Percentiles rank a stretch among this genome's conserved stretches.
Evolutionary conservation across 2,797 vertebrate species (phyloP).

Genomic region (Lithobates pipiens): DNA sequence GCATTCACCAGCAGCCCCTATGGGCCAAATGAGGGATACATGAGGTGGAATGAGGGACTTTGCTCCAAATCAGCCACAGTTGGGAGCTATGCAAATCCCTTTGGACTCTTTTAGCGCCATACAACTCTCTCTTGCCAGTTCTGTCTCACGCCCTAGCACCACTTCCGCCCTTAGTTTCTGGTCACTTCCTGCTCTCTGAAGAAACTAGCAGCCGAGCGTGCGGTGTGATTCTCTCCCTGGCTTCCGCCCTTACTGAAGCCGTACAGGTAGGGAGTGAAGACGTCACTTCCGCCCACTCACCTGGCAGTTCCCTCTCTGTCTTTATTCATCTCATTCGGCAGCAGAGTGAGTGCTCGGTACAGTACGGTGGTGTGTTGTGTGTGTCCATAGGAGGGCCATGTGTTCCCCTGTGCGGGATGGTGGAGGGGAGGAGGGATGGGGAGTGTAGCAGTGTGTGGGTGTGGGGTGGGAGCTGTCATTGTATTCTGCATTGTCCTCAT

Average conservation of each 20-base stretch:
- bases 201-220: neutral
- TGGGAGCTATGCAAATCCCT: too few species aligned
- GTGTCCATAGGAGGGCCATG: neutral
- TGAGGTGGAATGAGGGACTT: too few species aligned
- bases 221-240: neutral
- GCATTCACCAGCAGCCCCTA: too few species aligned
- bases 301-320: conserved; percentile 43
- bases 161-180: conserved; percentile 6
- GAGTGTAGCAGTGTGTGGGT: neutral
- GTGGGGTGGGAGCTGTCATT: neutral
- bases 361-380: neutral
- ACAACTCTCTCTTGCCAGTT: neutral
- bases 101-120: too few species aligned
- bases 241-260: conserved; percentile 55
- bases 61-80: too few species aligned
- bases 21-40: too few species aligned
- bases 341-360: conserved; percentile 27
- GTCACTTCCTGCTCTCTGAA: neutral
- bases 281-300: conserved; percentile 52
- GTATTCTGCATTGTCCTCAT: conserved; percentile 1
- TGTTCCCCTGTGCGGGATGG: neutral
- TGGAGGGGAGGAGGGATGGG: neutral
- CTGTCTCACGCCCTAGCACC: too few species aligned
- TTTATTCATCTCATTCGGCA: conserved; percentile 3
- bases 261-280: conserved; percentile 13